Conservation (phyloP, 2,113 vertebrate genomes). For the Furnarius figulus region DNA sequence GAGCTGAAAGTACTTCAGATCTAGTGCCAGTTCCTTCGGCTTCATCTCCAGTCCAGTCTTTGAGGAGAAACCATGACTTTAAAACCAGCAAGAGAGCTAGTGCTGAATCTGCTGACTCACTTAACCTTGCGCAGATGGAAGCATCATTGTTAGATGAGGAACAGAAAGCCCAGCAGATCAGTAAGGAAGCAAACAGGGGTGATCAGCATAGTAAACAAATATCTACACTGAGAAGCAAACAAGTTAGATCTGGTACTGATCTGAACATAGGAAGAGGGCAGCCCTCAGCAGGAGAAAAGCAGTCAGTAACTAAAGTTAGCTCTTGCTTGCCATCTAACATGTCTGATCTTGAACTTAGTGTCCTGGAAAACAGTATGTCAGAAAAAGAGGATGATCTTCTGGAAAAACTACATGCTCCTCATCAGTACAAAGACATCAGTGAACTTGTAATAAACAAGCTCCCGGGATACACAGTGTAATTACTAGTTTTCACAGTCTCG, state of each 20-base stretch:
- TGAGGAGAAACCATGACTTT: constrained; percentile 64
- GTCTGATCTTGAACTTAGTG: constrained; percentile 57
- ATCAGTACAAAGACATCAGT: constrained; percentile 83
- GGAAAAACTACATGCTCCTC: constrained; percentile 70
- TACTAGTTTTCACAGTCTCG: not conserved
- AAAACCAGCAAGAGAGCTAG: constrained; percentile 52
- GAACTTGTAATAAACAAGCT: constrained; percentile 85
- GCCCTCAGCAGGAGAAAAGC: constrained; percentile 54
- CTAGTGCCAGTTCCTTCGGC: constrained; percentile 72
- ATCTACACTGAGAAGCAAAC: not conserved
- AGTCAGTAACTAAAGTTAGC: constrained; percentile 57
- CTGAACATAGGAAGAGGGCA: not conserved
- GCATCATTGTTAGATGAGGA: not conserved
- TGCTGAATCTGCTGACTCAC: constrained; percentile 54
- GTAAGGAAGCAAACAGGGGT: not conserved
- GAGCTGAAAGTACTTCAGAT: constrained; percentile 51
- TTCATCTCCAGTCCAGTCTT: constrained; percentile 75
- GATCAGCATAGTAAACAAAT: not conserved
- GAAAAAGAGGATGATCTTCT: constrained; percentile 63
- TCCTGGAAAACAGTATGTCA: constrained; percentile 48
- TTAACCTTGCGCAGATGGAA: not conserved
- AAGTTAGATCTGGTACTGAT: not conserved
- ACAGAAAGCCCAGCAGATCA: not conserved
- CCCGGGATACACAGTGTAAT: constrained; percentile 90
- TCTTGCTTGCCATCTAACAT: constrained; percentile 59